Percentiles rank a stretch among this genome's conserved stretches.
These are phyloP conservation scores for Diuraphis noxia DNA, from an alignment of 1,140 invertebrate species.

Conservation along the genomic window DNA sequence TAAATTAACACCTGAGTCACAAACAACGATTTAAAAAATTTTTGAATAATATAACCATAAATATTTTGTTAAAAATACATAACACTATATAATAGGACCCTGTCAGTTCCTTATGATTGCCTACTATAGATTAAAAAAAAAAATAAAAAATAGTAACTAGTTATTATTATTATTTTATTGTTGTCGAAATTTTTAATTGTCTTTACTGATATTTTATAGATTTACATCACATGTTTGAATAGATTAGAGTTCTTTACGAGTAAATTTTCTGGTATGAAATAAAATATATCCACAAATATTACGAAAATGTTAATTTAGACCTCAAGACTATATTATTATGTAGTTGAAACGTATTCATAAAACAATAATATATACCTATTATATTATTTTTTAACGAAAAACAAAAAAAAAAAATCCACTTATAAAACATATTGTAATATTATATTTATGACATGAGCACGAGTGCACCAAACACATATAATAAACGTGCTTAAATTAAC, in stretches of 20 bases:
- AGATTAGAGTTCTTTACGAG: not conserved
- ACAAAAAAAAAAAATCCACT: not conserved
- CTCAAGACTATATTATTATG: not conserved
- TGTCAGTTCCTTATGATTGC: too few relatives aligned
- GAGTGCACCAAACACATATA: not conserved
- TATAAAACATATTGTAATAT: not conserved
- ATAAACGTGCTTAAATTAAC: constrained; percentile 3
- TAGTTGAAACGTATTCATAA: not conserved
- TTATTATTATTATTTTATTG: too few relatives aligned
- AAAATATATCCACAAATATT: not conserved
- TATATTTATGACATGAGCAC: not conserved
- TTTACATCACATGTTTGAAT: not conserved
- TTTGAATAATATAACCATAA: too few relatives aligned
- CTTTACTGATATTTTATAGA: not conserved
- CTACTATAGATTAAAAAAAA: too few relatives aligned
- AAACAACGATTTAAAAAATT: too few relatives aligned
- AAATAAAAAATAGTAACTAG: too few relatives aligned
- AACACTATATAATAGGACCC: too few relatives aligned
- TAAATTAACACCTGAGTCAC: too few relatives aligned
- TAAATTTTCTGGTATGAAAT: not conserved
- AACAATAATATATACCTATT: not conserved
- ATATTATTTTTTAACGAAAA: not conserved
- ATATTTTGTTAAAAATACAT: too few relatives aligned
- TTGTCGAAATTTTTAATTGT: not conserved
- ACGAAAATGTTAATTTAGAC: not conserved